Conservation (phyloP, 1,140 invertebrate species). For the Bombus huntii region DNA sequence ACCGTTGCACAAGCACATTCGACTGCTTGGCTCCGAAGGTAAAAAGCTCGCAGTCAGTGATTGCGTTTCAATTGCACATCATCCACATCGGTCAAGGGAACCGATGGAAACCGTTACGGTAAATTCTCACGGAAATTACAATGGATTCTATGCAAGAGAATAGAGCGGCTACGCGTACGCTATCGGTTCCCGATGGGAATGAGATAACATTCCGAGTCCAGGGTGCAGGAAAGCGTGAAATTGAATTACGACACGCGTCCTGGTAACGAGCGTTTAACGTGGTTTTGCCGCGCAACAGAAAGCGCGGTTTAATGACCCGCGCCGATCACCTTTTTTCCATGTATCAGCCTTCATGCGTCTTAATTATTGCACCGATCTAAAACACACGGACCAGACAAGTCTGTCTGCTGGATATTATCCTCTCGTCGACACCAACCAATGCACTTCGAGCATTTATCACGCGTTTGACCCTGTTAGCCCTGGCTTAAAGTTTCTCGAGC, state of each 20-base stretch:
- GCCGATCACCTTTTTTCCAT: conserved; percentile 6
- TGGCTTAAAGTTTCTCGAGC: background rate
- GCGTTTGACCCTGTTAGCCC: background rate
- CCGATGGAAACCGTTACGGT: conserved; percentile 10
- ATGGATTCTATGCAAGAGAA: conserved; percentile 12
- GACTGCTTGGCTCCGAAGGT: background rate
- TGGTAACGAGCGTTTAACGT: conserved; percentile 41
- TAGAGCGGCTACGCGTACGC: background rate
- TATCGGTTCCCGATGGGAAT: conserved; percentile 47
- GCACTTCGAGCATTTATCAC: background rate
- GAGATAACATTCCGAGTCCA: conserved; percentile 43
- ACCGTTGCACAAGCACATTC: background rate
- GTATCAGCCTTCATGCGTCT: conserved; percentile 19
- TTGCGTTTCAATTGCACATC: background rate
- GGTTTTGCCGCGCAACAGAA: background rate
- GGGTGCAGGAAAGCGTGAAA: conserved; percentile 57
- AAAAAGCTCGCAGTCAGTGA: background rate
- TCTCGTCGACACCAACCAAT: background rate
- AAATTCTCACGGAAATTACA: conserved; percentile 32
- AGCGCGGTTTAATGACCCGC: conserved; percentile 23
- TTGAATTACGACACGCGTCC: conserved; percentile 55
- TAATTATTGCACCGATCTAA: conserved; percentile 20
- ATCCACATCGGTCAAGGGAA: background rate
- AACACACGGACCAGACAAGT: background rate
- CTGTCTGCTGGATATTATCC: background rate